Evolutionary conservation across 1,140 invertebrate species (phyloP).

Genomic region (Archivesica marissinica): DNA sequence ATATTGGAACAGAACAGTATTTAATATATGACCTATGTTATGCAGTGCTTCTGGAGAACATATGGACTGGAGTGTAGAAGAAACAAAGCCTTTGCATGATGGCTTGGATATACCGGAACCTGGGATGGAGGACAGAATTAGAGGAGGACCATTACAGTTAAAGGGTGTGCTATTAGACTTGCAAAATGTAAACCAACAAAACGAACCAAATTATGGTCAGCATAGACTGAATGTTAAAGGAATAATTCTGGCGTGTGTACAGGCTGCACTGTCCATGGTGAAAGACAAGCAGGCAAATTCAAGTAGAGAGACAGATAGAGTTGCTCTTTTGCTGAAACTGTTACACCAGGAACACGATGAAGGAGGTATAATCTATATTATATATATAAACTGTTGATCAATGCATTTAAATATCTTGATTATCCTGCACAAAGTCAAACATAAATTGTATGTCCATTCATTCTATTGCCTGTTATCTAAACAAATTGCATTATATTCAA

Average conservation of each 20-base stretch:
- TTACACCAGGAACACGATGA: neutral
- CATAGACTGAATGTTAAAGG: constrained; percentile 20
- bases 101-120: neutral
- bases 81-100: neutral
- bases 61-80: neutral
- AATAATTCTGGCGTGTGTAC: constrained; percentile 39
- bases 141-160: neutral
- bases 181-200: neutral
- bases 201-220: neutral
- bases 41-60: no score
- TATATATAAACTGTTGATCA: no score
- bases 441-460: no score
- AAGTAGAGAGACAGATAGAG: constrained; percentile 27
- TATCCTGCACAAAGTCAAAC: no score
- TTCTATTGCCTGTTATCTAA: no score
- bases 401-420: no score
- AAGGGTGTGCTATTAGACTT: neutral
- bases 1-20: no score
- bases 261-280: constrained; percentile 44
- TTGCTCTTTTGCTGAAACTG: constrained; percentile 31
- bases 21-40: no score
- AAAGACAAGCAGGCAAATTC: constrained; percentile 35
- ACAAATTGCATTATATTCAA: no score
- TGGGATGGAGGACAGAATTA: neutral
- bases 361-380: neutral